Evolutionary conservation across 2,113 vertebrate species (phyloP), one percentile per base, ranked within the genome.

Genomic region (Brachionichthys hirsutus): DNA sequence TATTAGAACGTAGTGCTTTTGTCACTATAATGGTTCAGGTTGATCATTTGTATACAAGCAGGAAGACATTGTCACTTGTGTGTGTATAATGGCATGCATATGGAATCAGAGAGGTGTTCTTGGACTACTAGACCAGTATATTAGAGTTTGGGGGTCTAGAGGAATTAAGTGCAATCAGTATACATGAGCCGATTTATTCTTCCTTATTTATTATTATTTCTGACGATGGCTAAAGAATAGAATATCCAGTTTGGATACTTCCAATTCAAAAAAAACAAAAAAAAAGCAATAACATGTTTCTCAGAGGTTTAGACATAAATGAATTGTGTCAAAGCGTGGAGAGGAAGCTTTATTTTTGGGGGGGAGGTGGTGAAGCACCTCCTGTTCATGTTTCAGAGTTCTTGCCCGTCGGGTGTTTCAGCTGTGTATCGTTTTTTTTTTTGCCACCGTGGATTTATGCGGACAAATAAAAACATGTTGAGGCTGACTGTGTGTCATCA

Each of bases 111-210:
- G 66, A 75, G 77, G 73, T 80, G 63, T 88, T 75, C 66, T 87
- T 87, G 77, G 73, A 61, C 65, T 61, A 55, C 56, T 56, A 82
- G 90, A 89, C 89, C 90, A 73, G 77, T 79, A 50, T 80, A 77
- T 80, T 84, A 78, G 73, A 67, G 80, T 89, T 88, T 83, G 70
- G 87, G 87, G 90, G 89, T 92, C 92, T 91, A 84, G 47, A 82
- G 84, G 76, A 89, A 12, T 91, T 88, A 95, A 93, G 94, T 95
- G 94, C 95, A 96, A 95, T 98, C 94, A 93, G 84, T 85, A 91
- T 86, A 91, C 90, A 88, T 92, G 91, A 94, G 92, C 92, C 92
- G 90, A 85, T 75, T n/a, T 89, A 72, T 90, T 91, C 82, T 92
- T 91, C 88, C 82, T 64, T 93, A 90, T 94, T 92, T 85, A 92